Conservation (phyloP, 2,113 vertebrate species). For the Plecturocebus donacophilus region DNA sequence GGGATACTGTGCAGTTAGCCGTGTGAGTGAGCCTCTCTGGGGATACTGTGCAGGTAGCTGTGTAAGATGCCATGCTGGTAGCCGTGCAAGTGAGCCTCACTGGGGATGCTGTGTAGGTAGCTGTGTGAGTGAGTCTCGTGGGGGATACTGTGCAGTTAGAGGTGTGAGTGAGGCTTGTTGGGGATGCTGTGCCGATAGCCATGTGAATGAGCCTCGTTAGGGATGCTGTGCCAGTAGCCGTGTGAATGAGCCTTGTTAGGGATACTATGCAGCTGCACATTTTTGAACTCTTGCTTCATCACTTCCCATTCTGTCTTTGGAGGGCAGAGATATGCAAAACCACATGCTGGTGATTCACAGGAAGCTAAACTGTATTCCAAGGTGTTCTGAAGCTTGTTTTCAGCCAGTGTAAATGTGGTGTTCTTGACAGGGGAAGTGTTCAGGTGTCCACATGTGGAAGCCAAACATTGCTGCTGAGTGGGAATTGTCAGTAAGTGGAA, state of each 20-base stretch:
- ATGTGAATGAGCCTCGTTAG: too few relatives aligned
- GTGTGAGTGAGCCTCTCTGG: too few relatives aligned
- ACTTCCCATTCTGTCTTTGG: background rate
- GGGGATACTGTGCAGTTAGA: too few relatives aligned
- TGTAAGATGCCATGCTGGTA: too few relatives aligned
- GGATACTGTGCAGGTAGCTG: too few relatives aligned
- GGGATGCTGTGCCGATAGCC: too few relatives aligned
- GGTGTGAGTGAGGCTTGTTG: accelerated
- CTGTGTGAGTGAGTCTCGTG: too few relatives aligned
- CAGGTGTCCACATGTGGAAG: constrained; percentile 12
- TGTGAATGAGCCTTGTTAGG: too few relatives aligned
- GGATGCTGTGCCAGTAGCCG: too few relatives aligned
- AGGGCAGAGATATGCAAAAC: background rate
- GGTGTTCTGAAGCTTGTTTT: background rate
- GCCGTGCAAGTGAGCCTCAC: accelerated
- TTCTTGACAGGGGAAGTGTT: background rate
- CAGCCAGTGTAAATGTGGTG: accelerated
- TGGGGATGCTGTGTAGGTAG: too few relatives aligned
- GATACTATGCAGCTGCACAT: background rate
- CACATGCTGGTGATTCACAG: background rate
- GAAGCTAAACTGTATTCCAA: background rate
- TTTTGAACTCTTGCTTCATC: background rate
- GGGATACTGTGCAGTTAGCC: accelerated
- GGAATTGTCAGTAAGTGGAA: constrained; percentile 50
- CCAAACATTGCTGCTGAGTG: background rate